Evolutionary conservation across 92 coral and sea anemone species (phyloP).

Genomic region (Ricordea florida): DNA sequence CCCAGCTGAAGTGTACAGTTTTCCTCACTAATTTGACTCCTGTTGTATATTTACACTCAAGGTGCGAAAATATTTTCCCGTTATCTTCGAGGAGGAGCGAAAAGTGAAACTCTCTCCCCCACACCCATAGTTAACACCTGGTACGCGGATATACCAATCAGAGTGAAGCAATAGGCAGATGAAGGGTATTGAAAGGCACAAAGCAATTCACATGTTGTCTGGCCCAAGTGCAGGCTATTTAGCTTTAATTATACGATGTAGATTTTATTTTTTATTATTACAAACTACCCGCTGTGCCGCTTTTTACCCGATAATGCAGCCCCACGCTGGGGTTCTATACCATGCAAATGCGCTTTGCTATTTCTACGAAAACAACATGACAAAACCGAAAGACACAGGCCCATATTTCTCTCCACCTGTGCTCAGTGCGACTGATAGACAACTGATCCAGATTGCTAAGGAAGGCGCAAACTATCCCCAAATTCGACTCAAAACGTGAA

Average conservation of each 20-base stretch:
- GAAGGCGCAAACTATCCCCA: slow-evolving; percentile 15
- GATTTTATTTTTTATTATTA: slow-evolving; percentile 96
- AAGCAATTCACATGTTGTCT: slow-evolving; percentile 92
- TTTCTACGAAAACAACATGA: slow-evolving; percentile 53
- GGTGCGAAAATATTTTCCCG: slow-evolving; percentile 88
- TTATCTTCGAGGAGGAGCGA: slow-evolving; percentile 81
- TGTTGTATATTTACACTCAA: slow-evolving; percentile 64
- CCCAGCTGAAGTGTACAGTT: slow-evolving; percentile 17
- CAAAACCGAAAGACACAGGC: slow-evolving; percentile 43
- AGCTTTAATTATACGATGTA: slow-evolving; percentile 96
- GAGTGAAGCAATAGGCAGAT: slow-evolving; percentile 72
- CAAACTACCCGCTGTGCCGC: slow-evolving; percentile 91
- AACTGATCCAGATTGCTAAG: background rate
- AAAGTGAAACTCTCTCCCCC: slow-evolving; percentile 73
- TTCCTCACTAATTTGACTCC: slow-evolving; percentile 38
- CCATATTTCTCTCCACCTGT: slow-evolving; percentile 65
- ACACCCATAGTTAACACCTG: slow-evolving; percentile 94
- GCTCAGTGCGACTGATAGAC: slow-evolving; percentile 10
- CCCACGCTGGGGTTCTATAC: slow-evolving; percentile 83
- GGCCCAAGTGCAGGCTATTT: slow-evolving; percentile 92
- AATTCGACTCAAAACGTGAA: background rate
- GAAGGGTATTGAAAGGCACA: slow-evolving; percentile 90
- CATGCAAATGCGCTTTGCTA: slow-evolving; percentile 78
- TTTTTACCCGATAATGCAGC: slow-evolving; percentile 83
- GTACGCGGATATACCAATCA: slow-evolving; percentile 79